Percentiles rank a stretch among this genome's conserved stretches.
These are phyloP conservation scores for Antechinus stuartii DNA, from an alignment of 2,113 vertebrate genomes.

Conservation along the genomic window DNA sequence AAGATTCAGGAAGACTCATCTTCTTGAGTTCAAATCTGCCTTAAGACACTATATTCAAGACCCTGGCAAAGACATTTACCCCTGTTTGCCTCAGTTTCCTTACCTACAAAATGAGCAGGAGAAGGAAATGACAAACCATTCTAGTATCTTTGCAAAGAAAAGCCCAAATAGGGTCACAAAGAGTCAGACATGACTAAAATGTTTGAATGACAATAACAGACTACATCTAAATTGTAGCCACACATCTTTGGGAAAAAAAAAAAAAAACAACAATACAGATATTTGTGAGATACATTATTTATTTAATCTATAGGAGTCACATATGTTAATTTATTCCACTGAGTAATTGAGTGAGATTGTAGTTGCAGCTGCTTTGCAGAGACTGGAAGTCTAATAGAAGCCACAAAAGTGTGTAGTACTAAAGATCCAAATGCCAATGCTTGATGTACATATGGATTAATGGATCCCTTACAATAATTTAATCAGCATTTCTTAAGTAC, in stretches of 20 bases:
- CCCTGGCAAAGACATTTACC: background rate
- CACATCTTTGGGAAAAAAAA: background rate
- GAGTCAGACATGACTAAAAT: background rate
- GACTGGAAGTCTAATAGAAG: background rate
- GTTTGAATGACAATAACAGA: background rate
- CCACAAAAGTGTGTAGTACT: background rate
- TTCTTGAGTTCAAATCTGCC: background rate
- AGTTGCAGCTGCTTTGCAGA: background rate
- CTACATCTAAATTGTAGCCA: background rate
- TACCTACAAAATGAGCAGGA: background rate
- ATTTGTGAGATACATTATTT: background rate
- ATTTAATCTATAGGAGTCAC: background rate
- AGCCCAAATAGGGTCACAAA: background rate
- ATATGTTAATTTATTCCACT: background rate
- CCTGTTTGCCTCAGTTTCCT: background rate
- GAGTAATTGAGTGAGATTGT: background rate
- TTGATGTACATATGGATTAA: background rate
- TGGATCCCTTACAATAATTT: background rate
- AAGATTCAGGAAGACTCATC: background rate
- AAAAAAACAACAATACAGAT: background rate
- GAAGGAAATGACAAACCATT: background rate
- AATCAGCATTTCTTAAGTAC: background rate
- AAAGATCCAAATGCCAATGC: background rate
- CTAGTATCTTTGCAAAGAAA: background rate
- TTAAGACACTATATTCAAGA: background rate